Evolutionary conservation across 1,140 invertebrate genomes (phyloP), one percentile per base, ranked within the genome.

Genomic region (Hylaeus anthracinus): DNA sequence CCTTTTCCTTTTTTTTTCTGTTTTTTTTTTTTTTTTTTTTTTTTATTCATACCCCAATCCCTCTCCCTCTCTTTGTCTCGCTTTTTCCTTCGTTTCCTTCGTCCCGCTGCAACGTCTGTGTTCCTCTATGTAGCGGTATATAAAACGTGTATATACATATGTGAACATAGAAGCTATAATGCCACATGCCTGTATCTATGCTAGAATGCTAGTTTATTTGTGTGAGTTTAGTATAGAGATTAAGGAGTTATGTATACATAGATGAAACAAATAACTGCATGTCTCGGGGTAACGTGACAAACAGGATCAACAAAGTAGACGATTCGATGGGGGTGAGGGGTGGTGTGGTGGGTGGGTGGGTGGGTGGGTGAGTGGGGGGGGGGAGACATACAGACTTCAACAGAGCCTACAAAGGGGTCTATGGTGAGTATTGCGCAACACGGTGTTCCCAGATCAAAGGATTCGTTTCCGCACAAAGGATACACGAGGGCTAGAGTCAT

Each of bases 101-200:
- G 10, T 72, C 80, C 51, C 51, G 39, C 75, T 55, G 70, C 56
- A 43, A 39, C 60, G 39, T 71, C 12, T 65, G 79, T 80, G 79
- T 64, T 60, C 43, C 26, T 61, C 60, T 58, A 69, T 71, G 41
- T 53, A 72, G 61, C 72, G 14, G 58, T 67, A 80, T 43, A 79
- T 48, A 48, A 26, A 71, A 76, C 63, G 78, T 75, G 72, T 74
- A 80, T 77, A 75, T 86, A 86, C 80, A 82, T 85, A 88, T 77
- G 76, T 78, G 78, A 85, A 86, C 86, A 83, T 86, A 88, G 79
- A 92, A 92, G 88, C 91, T 91, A 86, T 75, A 91, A 88, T 90
- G 88, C 90, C 86, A 87, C 91, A 92, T 92, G 91, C 90, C 90
- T 91, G 89, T 88, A 81, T 88, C 90, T 92, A 91, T 89, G 78